These are phyloP conservation scores for Calosoma granatense DNA, from an alignment of 1,140 invertebrate genomes.

Conservation along the genomic window DNA sequence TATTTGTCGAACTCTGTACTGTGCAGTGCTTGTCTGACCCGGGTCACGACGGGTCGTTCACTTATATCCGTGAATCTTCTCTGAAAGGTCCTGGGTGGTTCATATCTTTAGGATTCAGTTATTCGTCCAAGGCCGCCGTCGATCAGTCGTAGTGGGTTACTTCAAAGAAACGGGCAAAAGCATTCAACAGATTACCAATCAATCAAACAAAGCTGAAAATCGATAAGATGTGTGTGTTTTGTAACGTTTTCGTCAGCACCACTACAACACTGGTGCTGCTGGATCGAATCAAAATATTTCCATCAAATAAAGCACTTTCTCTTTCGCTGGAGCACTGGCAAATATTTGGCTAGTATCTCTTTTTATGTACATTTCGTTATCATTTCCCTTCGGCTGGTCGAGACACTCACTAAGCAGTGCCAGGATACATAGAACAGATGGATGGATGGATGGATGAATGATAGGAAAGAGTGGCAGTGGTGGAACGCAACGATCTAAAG, in stretches of 20 bases:
- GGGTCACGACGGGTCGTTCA: no score
- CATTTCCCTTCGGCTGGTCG: no score
- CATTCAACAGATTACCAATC: background rate
- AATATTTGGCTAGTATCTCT: background rate
- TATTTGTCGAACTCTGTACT: no score
- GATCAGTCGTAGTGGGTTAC: background rate
- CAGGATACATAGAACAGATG: no score
- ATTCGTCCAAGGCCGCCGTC: no score
- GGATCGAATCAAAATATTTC: background rate
- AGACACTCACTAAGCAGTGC: no score
- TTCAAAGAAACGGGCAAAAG: background rate
- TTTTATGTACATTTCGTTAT: background rate
- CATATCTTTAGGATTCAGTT: no score
- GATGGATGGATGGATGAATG: background rate
- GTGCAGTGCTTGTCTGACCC: no score
- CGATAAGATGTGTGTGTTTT: background rate
- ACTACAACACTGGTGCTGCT: background rate
- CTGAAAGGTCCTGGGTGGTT: no score
- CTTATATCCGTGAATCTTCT: no score
- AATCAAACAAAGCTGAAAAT: background rate
- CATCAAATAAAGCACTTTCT: background rate
- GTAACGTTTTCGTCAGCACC: background rate
- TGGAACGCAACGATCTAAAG: background rate
- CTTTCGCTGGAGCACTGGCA: background rate
- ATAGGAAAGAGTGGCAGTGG: background rate